Evolutionary conservation across 2,888 invertebrate genomes (phyloP), one percentile per base, ranked within the genome.

Genomic region (Cosmia trapezina): DNA sequence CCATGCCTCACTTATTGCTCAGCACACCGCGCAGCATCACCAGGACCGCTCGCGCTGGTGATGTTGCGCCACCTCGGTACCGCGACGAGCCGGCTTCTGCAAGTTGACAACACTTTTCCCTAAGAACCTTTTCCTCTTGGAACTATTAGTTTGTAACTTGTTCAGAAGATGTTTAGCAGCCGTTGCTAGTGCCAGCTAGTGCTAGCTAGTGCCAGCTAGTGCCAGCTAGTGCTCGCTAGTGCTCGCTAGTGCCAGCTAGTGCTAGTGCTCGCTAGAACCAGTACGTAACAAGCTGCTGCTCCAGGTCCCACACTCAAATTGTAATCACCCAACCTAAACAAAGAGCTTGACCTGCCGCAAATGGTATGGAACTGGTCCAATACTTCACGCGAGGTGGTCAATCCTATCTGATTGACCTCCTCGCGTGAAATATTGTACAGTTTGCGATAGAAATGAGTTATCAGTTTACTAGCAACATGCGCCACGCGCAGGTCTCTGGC

Each of bases 401-500:
- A n/a, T n/a, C n/a, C n/a, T n/a, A n/a, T n/a, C n/a, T n/a, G n/a
- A 41, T 60, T 8, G 4, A 4, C 17, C 7, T 12, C 7, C 11
- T 28, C 28, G 19, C 47, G 8, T 28, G 12, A 28, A 45, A 45
- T 33, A 12, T 33, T 33, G 1, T 47, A 33, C 8, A n/a, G 60
- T 43, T 43, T 60, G 22, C 9, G 17, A 43, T 22, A 19, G 28
- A 14, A 33, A 47, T 14, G 1, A 47, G 19, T 28, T 19, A 61
- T 19, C 12, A 33, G 0, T 61, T 17, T 22, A 22, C 17, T n/a
- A 43, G 6, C 2, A 61, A n/a, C n/a, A 62, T 28, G 60, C 14
- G 37, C 7, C 19, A 45, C 19, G 57, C 5, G 53, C 66, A 83
- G 84, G 84, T 82, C 81, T 3, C 41, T 75, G 63, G 83, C 90